phyloP scores from a whole-genome alignment of 2,797 vertebrate genomes.

The Catamblyrhynchus diadema region DNA sequence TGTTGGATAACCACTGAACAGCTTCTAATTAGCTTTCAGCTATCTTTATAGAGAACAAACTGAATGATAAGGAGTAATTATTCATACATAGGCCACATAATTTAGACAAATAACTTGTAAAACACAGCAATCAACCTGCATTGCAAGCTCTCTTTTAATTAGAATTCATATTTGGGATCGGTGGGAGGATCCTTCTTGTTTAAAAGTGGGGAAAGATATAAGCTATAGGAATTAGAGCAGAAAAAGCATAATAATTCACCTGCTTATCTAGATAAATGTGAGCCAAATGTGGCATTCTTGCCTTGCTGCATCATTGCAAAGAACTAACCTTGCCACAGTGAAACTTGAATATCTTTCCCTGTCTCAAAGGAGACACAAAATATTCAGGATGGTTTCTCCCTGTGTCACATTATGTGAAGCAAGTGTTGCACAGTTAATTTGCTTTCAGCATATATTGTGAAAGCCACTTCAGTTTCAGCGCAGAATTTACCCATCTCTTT shows the following conservation, averaged over 20 bases:
- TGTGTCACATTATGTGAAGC: background rate
- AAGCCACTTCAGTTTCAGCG: background rate
- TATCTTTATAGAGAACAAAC: constrained; percentile 31
- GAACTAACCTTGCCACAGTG: background rate
- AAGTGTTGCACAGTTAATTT: background rate
- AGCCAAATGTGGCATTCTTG: background rate
- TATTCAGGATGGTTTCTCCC: background rate
- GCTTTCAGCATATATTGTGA: background rate
- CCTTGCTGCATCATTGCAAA: background rate
- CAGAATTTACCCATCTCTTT: background rate
- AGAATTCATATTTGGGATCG: background rate
- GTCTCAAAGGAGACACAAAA: background rate
- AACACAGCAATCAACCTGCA: background rate
- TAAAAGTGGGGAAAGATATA: background rate
- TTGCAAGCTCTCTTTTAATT: background rate
- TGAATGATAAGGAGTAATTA: constrained; percentile 44
- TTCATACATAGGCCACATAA: background rate
- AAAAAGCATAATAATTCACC: background rate
- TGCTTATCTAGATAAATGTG: background rate
- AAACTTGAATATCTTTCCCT: background rate
- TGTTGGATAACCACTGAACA: constrained; percentile 24
- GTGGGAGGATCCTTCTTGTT: background rate
- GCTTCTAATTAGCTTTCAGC: constrained; percentile 52
- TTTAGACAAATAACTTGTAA: constrained; percentile 58
- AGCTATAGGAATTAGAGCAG: background rate